Base-by-base conservation (phyloP, 2,113 vertebrate genomes). In the Trogon surrucura region DNA sequence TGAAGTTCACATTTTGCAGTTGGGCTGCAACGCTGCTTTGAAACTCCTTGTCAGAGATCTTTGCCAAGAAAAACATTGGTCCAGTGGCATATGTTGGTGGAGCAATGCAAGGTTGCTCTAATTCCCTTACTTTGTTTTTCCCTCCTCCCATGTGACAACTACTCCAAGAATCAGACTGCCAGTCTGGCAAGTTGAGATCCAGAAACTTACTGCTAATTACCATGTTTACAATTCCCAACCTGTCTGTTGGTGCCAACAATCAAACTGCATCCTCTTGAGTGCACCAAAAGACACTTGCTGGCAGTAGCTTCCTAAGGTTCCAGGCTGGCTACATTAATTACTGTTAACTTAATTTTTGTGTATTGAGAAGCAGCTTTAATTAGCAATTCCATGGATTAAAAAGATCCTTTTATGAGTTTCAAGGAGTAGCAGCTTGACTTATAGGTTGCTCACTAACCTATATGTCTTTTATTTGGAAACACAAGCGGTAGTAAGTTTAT, bases 121-220 rank as follows among this genome's bases (percentile, higher is more conserved):
- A 98, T 97, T 97, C 97, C 95, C 97, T 97, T 95, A 95, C 95
- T 98, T 98, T 98, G 97, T 98, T 97, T 97, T 97, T 90, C 84
- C 83, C 79, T 96, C 88, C 89, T 96, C 97, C 91, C 95, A 89
- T 88, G 95, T 6, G 96, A 93, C 93, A 97, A 80, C 95, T 95
- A 96, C 96, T 97, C 97, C 96, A 97, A 97, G 97, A 97, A 97
- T 95, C 96, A 97, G 96, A 92, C 95, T 94, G 97, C 96, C 97
- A 97, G 96, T 96, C 97, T 98, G 97, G 97, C 97, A 98, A 97
- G 95, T 96, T 88, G 96, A 97, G 97, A 97, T 97, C 97, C 97
- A 97, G 97, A 97, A 97, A 98, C 97, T 98, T 97, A 96, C 96
- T 97, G 97, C 97, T 98, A 98, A 98, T 98, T 98, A 97, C 96